phyloP scores from a whole-genome alignment of 2,888 invertebrate genomes.

The Leptura quadrifasciata region DNA sequence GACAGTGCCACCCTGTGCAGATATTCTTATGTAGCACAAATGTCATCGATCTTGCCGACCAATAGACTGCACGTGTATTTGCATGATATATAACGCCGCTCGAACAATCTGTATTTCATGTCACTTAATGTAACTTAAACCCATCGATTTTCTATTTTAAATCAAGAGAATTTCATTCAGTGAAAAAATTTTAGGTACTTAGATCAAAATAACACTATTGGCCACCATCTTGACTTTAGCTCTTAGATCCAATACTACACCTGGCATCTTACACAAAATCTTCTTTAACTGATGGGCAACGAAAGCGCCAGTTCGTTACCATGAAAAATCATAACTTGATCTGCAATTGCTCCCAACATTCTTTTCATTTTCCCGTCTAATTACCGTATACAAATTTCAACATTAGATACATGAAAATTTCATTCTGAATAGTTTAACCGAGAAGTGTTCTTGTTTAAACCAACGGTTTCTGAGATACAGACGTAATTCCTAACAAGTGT shows the following conservation, averaged over 20 bases:
- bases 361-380: constrained; percentile 12
- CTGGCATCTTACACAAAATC: not conserved
- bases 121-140: constrained; percentile 2
- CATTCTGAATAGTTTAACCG: too few relatives aligned
- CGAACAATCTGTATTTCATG: not conserved
- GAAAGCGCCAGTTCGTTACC: not conserved
- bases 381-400: constrained; percentile 9
- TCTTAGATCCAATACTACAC: too few relatives aligned
- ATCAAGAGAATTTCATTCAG: not conserved
- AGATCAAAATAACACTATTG: too few relatives aligned
- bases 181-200: too few relatives aligned
- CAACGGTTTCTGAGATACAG: too few relatives aligned
- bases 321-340: not conserved
- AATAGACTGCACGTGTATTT: constrained; percentile 9
- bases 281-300: not conserved
- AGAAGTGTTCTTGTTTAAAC: too few relatives aligned
- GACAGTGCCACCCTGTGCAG: not conserved
- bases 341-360: not conserved
- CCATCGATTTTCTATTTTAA: not conserved
- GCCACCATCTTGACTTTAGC: too few relatives aligned
- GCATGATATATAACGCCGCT: not conserved
- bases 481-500: constrained; percentile 4
- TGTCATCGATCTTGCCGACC: constrained; percentile 19
- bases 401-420: not conserved
- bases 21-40: not conserved